These are phyloP conservation scores for Acestrorhynchus altus DNA, from an alignment of 2,797 vertebrate species.

Conservation along the genomic window DNA sequence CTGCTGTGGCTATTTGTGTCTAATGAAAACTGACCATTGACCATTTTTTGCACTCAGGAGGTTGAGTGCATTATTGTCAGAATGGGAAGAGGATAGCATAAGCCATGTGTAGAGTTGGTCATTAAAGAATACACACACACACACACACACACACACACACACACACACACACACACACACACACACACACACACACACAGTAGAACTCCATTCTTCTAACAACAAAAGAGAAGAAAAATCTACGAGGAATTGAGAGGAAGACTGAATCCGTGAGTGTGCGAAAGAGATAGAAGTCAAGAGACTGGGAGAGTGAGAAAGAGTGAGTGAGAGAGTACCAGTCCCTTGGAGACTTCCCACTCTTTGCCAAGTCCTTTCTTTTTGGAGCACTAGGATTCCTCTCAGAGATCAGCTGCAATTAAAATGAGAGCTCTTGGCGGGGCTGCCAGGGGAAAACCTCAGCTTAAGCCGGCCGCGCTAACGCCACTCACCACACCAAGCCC, in stretches of 20 bases:
- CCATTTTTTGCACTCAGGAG: not conserved
- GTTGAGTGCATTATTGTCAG: not conserved
- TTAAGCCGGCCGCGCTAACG: slow-evolving; percentile 39
- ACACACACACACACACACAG: no score
- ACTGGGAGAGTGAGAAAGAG: slow-evolving; percentile 22
- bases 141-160: not conserved
- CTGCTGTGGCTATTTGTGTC: slow-evolving; percentile 30
- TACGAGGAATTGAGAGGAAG: slow-evolving; percentile 1
- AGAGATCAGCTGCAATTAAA: slow-evolving; percentile 79
- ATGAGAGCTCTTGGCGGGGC: slow-evolving; percentile 36
- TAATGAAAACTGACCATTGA: not conserved
- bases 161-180: no score
- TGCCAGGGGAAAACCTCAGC: slow-evolving; percentile 40
- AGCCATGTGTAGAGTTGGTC: not conserved
- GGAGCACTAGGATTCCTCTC: slow-evolving; percentile 79
- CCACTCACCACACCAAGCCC: slow-evolving; percentile 65
- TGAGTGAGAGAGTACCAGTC: slow-evolving; percentile 47
- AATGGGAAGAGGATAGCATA: not conserved
- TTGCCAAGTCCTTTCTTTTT: slow-evolving; percentile 80
- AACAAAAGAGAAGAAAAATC: slow-evolving; percentile 18
- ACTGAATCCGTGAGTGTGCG: not conserved
- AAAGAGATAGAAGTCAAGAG: slow-evolving; percentile 21
- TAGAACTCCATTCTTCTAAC: slow-evolving; percentile 17
- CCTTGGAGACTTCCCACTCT: slow-evolving; percentile 67
- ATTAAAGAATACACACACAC: not conserved